Evolutionary conservation across 92 coral and sea anemone species (phyloP).

Genomic region (Siderastrea radians): DNA sequence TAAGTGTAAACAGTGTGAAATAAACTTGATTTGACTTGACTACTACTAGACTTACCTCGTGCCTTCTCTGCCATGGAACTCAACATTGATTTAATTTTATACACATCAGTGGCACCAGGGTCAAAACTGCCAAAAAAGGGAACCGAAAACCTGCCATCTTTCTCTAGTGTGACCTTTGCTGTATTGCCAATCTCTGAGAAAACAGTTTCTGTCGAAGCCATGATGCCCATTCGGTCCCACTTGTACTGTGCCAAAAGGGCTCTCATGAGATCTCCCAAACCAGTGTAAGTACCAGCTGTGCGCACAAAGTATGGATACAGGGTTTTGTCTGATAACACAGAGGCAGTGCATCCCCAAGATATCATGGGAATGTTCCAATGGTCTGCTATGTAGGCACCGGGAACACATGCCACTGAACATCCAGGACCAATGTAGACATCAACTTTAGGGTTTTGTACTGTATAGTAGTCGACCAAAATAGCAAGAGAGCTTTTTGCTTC

Average conservation of each 20-base stretch:
- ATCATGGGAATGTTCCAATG: constrained; percentile 82
- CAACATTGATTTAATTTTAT: constrained; percentile 66
- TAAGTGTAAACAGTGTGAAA: too few species aligned
- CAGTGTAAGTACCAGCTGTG: constrained; percentile 73
- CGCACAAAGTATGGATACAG: constrained; percentile 80
- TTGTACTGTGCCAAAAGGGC: constrained; percentile 31
- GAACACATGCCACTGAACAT: constrained; percentile 76
- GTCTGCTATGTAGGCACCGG: constrained; percentile 76
- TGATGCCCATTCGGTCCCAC: constrained; percentile 74
- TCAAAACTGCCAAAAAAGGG: constrained; percentile 82
- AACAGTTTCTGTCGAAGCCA: constrained; percentile 68
- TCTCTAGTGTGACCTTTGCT: constrained; percentile 64
- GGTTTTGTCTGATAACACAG: constrained; percentile 67
- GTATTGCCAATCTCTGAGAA: constrained; percentile 49
- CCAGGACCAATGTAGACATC: constrained; percentile 89
- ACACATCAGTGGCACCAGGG: constrained; percentile 40
- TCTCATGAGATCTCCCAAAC: constrained; percentile 52
- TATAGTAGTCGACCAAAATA: constrained; percentile 62
- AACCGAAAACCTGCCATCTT: constrained; percentile 25
- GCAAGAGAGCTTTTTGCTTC: constrained; percentile 54
- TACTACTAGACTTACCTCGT: constrained; percentile 75
- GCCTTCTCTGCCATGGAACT: constrained; percentile 58
- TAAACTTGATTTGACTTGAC: too few species aligned
- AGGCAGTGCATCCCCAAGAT: constrained; percentile 85
- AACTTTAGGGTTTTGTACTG: constrained; percentile 58